These are phyloP conservation scores for Periplaneta americana DNA, from an alignment of 1,140 invertebrate genomes.

Conservation along the genomic window DNA sequence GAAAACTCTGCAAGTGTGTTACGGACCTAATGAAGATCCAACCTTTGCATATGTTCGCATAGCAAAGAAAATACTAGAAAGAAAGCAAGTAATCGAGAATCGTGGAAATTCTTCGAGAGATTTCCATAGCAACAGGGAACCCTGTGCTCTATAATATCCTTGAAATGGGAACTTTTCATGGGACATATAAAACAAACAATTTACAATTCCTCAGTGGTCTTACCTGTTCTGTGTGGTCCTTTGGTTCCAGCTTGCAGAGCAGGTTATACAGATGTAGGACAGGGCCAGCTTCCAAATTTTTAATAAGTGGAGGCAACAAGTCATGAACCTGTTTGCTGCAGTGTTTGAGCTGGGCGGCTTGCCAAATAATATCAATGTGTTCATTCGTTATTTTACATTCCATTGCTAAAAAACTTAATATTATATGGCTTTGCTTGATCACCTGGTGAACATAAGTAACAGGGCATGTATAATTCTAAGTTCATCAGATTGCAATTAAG, in stretches of 20 bases:
- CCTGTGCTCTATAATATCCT: background rate
- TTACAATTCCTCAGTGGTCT: background rate
- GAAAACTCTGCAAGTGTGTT: too few species aligned
- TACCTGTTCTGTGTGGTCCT: constrained; percentile 87
- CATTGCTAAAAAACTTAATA: constrained; percentile 87
- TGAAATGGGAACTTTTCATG: background rate
- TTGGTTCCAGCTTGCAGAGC: constrained; percentile 76
- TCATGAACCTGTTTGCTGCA: constrained; percentile 91
- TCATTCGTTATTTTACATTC: constrained; percentile 85
- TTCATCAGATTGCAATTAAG: too few species aligned
- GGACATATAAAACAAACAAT: background rate
- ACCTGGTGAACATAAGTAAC: constrained; percentile 52
- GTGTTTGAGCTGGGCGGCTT: constrained; percentile 88
- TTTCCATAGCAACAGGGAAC: too few species aligned
- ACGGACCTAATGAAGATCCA: too few species aligned
- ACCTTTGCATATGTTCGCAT: too few species aligned
- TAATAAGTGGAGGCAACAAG: constrained; percentile 80
- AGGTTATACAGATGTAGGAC: constrained; percentile 83
- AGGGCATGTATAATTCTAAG: too few species aligned
- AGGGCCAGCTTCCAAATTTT: constrained; percentile 80
- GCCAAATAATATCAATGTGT: constrained; percentile 91
- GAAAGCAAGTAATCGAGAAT: too few species aligned
- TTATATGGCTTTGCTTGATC: constrained; percentile 91
- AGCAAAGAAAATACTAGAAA: too few species aligned
- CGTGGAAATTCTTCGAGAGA: too few species aligned